A percentile compares a stretch with the other conserved stretches of the same genome.
These are phyloP conservation scores for Aleiodes leptofemur DNA, from an alignment of 2,888 invertebrate genomes.

Conservation along the genomic window DNA sequence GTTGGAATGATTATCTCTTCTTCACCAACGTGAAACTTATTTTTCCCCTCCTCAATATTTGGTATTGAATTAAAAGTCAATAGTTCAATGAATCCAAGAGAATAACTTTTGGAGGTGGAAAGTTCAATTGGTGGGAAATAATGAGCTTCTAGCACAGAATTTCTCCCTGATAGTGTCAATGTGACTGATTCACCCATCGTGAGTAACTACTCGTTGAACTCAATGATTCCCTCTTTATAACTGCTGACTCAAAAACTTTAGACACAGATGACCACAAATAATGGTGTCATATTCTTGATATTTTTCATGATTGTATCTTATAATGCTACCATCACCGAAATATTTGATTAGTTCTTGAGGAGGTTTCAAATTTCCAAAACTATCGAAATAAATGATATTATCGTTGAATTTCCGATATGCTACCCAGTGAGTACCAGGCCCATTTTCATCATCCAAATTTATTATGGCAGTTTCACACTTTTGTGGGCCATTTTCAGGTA, in stretches of 20 bases:
- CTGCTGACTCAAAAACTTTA: slow-evolving; percentile 58
- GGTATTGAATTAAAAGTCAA: slow-evolving; percentile 62
- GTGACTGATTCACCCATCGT: slow-evolving; percentile 56
- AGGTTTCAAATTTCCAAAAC: slow-evolving; percentile 68
- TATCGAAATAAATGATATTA: slow-evolving; percentile 68
- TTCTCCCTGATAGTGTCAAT: slow-evolving; percentile 58
- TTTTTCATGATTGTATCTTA: slow-evolving; percentile 61
- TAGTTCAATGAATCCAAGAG: slow-evolving; percentile 62
- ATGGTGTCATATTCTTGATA: slow-evolving; percentile 60
- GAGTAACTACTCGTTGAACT: slow-evolving; percentile 4
- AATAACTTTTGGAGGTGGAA: slow-evolving; percentile 54
- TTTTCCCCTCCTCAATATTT: slow-evolving; percentile 64
- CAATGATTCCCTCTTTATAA: slow-evolving; percentile 45
- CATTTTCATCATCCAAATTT: slow-evolving; percentile 38
- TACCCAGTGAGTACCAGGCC: slow-evolving; percentile 62
- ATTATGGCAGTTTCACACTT: slow-evolving; percentile 30
- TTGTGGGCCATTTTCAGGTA: slow-evolving; percentile 33
- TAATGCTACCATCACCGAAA: slow-evolving; percentile 46
- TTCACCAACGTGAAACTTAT: slow-evolving; percentile 51
- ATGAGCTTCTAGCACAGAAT: slow-evolving; percentile 55
- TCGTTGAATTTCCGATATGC: slow-evolving; percentile 65
- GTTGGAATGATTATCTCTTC: slow-evolving; percentile 56
- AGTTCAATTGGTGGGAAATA: slow-evolving; percentile 62
- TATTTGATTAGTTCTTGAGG: slow-evolving; percentile 63
- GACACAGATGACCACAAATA: slow-evolving; percentile 64